phyloP scores from a whole-genome alignment of 2,113 vertebrate species.

The Cynopterus brachyotis region DNA sequence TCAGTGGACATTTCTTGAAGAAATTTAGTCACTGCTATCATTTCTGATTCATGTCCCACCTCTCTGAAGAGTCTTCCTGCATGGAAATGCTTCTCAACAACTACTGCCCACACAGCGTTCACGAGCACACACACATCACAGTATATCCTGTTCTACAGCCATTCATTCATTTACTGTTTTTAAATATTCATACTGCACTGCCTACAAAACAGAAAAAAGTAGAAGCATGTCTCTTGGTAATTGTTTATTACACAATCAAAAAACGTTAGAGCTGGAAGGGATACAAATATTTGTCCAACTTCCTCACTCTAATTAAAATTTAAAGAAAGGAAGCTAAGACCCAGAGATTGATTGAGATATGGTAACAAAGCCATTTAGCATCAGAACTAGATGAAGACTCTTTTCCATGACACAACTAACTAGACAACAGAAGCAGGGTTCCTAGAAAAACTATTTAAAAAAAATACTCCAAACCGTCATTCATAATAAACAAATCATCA shows the following conservation, averaged over 20 bases:
- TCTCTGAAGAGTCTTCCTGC: background rate
- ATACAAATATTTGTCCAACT: background rate
- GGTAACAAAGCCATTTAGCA: background rate
- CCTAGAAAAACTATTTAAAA: background rate
- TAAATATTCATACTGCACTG: constrained; percentile 8
- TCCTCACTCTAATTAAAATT: background rate
- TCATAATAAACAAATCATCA: background rate
- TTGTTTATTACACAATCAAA: background rate
- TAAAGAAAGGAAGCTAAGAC: background rate
- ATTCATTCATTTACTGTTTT: background rate
- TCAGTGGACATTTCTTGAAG: background rate
- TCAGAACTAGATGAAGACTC: constrained; percentile 10
- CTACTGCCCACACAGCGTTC: background rate
- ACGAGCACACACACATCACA: background rate
- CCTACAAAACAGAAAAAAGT: background rate
- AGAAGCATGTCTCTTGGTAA: constrained; percentile 11
- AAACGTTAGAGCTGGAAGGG: background rate
- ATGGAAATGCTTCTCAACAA: background rate
- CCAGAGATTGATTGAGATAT: background rate
- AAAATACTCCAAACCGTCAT: background rate
- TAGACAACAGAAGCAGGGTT: background rate
- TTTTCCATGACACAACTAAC: background rate
- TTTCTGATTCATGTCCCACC: background rate
- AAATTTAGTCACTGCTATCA: background rate
- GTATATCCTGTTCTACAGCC: background rate